A percentile compares a stretch with the other conserved stretches of the same genome.
Evolutionary conservation across 2,797 vertebrate genomes (phyloP).

Genomic region (Chromobotia macracanthus): DNA sequence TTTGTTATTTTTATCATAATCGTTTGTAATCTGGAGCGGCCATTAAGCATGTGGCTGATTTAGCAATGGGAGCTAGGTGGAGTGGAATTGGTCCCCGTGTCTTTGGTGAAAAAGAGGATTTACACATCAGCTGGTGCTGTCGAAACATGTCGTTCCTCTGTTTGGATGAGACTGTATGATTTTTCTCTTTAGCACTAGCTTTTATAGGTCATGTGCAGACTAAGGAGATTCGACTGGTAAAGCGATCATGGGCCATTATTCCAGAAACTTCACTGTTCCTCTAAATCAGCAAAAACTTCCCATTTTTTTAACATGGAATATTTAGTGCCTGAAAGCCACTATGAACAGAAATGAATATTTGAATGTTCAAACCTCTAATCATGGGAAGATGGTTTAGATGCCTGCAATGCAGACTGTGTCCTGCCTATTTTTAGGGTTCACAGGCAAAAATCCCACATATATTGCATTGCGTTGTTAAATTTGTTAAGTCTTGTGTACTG

Average conservation of each 20-base stretch:
- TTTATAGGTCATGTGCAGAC: slow-evolving; percentile 34
- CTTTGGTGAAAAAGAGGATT: slow-evolving; percentile 32
- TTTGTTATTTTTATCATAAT: slow-evolving; percentile 64
- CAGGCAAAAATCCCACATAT: not conserved
- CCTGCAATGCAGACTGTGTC: not conserved
- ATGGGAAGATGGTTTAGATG: slow-evolving; percentile 5
- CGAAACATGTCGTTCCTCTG: slow-evolving; percentile 8
- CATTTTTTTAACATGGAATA: slow-evolving; percentile 15
- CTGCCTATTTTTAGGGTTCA: not conserved
- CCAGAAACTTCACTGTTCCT: slow-evolving; percentile 31
- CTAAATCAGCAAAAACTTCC: slow-evolving; percentile 36
- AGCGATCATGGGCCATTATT: slow-evolving; percentile 40
- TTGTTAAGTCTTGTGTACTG: not conserved
- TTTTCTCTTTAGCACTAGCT: not conserved
- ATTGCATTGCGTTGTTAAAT: not conserved
- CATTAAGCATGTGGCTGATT: slow-evolving; percentile 55
- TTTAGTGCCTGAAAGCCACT: slow-evolving; percentile 12
- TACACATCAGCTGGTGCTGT: not conserved
- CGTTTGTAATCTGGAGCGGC: slow-evolving; percentile 64
- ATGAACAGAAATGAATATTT: slow-evolving; percentile 9
- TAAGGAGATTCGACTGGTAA: slow-evolving; percentile 42
- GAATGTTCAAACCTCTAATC: not conserved
- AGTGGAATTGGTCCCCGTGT: slow-evolving; percentile 21
- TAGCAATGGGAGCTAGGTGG: slow-evolving; percentile 50
- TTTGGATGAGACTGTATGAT: slow-evolving; percentile 22